These are phyloP conservation scores for Drosophila infuscata DNA, from an alignment of 2,888 invertebrate genomes.

Conservation along the genomic window DNA sequence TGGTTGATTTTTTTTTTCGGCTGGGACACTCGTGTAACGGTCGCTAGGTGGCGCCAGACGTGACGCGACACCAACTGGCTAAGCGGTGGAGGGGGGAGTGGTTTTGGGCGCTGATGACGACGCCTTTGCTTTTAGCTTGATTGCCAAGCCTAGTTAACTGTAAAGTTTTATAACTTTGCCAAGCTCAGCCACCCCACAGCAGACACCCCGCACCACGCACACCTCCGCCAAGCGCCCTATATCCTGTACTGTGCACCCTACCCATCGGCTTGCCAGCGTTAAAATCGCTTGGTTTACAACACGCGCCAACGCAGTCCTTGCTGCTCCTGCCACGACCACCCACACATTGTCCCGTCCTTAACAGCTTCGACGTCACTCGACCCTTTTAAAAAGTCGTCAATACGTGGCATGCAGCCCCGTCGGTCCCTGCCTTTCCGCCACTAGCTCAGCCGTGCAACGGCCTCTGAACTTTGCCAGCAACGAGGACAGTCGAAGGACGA, in stretches of 20 bases:
- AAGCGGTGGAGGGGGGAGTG: slow-evolving; percentile 11
- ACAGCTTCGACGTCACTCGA: slow-evolving; percentile 67
- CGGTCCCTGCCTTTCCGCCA: slow-evolving; percentile 9
- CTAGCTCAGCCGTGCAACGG: slow-evolving; percentile 60
- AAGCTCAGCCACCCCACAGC: slow-evolving; percentile 26
- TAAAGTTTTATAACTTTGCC: slow-evolving; percentile 81
- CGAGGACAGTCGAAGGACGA: slow-evolving; percentile 38
- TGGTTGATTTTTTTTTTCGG: slow-evolving; percentile 31
- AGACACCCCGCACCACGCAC: neutral
- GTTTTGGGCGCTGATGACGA: slow-evolving; percentile 61
- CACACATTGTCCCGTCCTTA: slow-evolving; percentile 46
- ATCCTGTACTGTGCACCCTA: slow-evolving; percentile 1
- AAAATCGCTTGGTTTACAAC: slow-evolving; percentile 80
- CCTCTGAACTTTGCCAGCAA: slow-evolving; percentile 61
- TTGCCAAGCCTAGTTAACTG: slow-evolving; percentile 83
- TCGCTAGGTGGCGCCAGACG: slow-evolving; percentile 77
- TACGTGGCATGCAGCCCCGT: slow-evolving; percentile 60
- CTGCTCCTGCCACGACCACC: slow-evolving; percentile 1
- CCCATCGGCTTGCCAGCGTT: slow-evolving; percentile 57
- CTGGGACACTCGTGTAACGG: slow-evolving; percentile 41
- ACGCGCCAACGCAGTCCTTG: slow-evolving; percentile 65
- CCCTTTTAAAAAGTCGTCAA: slow-evolving; percentile 81
- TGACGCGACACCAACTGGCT: slow-evolving; percentile 52
- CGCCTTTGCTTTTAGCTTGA: slow-evolving; percentile 83
- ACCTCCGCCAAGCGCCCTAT: slow-evolving; percentile 6